A percentile compares a stretch with the other conserved stretches of the same genome.
phyloP scores from a whole-genome alignment of 2,797 vertebrate genomes.

The Passerculus sandwichensis region DNA sequence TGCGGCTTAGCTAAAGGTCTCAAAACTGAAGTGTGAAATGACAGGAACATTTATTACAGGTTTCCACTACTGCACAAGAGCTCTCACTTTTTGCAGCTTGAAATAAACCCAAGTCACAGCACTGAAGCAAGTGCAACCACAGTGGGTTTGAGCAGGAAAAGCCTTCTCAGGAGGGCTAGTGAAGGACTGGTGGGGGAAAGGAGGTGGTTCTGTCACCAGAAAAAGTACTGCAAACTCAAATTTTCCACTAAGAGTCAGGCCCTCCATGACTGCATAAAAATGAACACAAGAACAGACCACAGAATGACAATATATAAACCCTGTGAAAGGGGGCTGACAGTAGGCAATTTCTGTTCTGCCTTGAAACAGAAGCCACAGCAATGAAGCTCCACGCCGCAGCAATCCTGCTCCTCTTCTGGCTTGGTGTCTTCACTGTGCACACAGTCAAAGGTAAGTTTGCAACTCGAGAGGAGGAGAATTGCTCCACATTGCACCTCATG shows the following conservation, averaged over 20 bases:
- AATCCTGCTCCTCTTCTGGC: constrained; percentile 4
- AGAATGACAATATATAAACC: background rate
- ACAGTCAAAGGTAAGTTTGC: constrained; percentile 9
- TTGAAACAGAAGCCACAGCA: background rate
- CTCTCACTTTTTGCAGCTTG: constrained; percentile 58
- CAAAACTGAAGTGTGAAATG: background rate
- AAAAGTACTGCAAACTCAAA: background rate
- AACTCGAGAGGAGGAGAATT: background rate
- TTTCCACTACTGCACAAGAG: constrained; percentile 42
- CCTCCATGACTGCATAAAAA: background rate
- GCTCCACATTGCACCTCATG: background rate
- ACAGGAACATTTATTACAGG: background rate
- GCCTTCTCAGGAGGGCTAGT: constrained; percentile 15
- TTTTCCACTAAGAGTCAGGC: constrained; percentile 3
- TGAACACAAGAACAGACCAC: background rate
- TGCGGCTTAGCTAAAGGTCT: background rate
- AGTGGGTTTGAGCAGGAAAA: constrained; percentile 53
- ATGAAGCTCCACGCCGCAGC: constrained; percentile 12
- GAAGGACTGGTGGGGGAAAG: background rate
- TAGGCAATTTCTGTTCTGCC: background rate
- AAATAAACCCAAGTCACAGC: background rate
- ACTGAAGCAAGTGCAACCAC: constrained; percentile 36
- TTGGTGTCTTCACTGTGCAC: background rate
- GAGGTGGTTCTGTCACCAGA: background rate
- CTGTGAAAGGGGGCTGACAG: background rate